phyloP scores from a whole-genome alignment of 2,797 vertebrate species.

The Coregonus sp. region DNA sequence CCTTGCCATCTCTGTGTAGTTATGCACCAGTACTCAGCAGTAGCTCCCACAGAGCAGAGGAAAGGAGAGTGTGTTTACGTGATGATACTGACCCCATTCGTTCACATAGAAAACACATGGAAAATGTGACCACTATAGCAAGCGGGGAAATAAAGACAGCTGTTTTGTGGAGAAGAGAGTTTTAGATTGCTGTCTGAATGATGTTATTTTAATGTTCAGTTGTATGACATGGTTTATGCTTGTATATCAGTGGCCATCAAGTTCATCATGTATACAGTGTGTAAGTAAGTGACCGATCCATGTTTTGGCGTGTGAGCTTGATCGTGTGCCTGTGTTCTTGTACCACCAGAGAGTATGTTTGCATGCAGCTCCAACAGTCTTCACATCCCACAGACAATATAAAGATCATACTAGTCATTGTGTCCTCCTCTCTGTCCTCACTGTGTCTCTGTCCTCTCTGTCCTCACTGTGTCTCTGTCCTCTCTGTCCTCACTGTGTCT shows the following conservation, averaged over 20 bases:
- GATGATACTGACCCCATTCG: constrained; percentile 79
- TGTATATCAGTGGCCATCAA: background rate
- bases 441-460: too few relatives aligned
- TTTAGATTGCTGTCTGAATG: background rate
- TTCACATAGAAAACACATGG: constrained; percentile 64
- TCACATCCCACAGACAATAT: constrained; percentile 28
- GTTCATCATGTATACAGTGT: background rate
- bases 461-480: too few relatives aligned
- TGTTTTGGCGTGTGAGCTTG: background rate
- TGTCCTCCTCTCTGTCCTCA: too few relatives aligned
- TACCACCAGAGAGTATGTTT: constrained; percentile 33
- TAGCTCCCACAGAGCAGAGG: constrained; percentile 61
- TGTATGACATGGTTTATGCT: constrained; percentile 51
- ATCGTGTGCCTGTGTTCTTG: constrained; percentile 8
- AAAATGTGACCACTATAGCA: constrained; percentile 37
- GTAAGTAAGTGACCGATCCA: background rate
- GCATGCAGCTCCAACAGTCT: constrained; percentile 27
- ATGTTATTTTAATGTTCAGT: constrained; percentile 66
- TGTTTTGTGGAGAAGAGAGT: background rate
- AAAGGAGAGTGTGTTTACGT: constrained; percentile 65
- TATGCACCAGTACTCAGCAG: constrained; percentile 72
- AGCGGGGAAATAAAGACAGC: background rate
- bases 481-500: too few relatives aligned
- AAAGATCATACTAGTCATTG: constrained; percentile 33
- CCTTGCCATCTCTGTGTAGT: constrained; percentile 75